These are phyloP conservation scores for Palaemon carinicauda DNA, from an alignment of 1,140 invertebrate genomes.

Conservation along the genomic window DNA sequence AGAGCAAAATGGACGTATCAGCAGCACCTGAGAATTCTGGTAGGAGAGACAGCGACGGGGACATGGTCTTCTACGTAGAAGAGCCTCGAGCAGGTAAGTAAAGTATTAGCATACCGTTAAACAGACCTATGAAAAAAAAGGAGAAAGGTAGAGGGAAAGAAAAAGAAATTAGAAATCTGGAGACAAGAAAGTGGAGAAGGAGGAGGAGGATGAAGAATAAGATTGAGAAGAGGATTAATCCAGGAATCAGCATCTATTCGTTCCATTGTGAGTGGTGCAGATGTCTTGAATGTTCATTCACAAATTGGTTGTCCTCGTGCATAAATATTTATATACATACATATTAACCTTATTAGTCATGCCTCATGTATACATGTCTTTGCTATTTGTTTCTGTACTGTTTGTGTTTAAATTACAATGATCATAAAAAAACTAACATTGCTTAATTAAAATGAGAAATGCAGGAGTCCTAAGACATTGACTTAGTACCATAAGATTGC, in stretches of 20 bases:
- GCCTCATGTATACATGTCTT: slow-evolving; percentile 48
- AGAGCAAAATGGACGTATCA: slow-evolving; percentile 72
- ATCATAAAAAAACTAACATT: not conserved
- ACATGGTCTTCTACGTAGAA: slow-evolving; percentile 77
- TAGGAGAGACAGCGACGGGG: slow-evolving; percentile 71
- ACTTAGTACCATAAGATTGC: not conserved
- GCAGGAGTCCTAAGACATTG: not conserved
- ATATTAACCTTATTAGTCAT: not conserved
- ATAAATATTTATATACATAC: not conserved
- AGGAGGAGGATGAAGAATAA: not conserved
- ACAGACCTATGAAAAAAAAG: not conserved
- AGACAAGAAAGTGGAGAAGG: not conserved
- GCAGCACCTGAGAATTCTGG: slow-evolving; percentile 44
- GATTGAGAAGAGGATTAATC: not conserved
- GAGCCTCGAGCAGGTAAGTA: slow-evolving; percentile 72
- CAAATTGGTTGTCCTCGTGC: slow-evolving; percentile 27
- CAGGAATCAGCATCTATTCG: not conserved
- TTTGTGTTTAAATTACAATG: slow-evolving; percentile 13
- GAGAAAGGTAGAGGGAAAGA: not conserved
- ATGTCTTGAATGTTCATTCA: slow-evolving; percentile 17
- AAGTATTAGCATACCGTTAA: not conserved
- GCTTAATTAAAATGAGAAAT: slow-evolving; percentile 9
- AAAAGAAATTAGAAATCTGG: not conserved
- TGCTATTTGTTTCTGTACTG: slow-evolving; percentile 23
- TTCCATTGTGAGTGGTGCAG: not conserved